phyloP scores from a whole-genome alignment of 1,140 invertebrate genomes.

The Sitophilus oryzae region DNA sequence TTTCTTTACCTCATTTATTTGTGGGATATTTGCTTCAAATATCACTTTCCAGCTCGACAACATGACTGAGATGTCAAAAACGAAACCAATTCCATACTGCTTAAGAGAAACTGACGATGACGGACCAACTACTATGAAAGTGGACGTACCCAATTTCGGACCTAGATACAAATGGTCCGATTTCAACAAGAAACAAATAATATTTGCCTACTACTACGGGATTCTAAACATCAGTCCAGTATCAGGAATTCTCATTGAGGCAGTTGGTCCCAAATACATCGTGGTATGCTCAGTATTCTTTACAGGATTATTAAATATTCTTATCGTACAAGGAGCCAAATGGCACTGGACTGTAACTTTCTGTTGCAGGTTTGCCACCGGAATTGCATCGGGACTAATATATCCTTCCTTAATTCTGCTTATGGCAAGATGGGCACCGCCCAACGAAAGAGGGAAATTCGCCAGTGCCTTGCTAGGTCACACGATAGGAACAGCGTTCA shows the following conservation, averaged over 20 bases:
- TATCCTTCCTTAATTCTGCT: conserved; percentile 68
- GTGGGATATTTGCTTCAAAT: conserved; percentile 37
- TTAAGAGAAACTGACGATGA: not conserved
- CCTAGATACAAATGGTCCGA: conserved; percentile 52
- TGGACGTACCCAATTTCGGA: conserved; percentile 16
- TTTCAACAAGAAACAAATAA: conserved; percentile 53
- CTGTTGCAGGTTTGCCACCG: conserved; percentile 18
- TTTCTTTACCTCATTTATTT: conserved; percentile 62
- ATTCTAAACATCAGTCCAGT: conserved; percentile 28
- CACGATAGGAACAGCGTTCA: conserved; percentile 70
- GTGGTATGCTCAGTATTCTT: conserved; percentile 12
- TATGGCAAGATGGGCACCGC: conserved; percentile 66
- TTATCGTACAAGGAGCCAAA: conserved; percentile 7
- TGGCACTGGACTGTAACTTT: conserved; percentile 14
- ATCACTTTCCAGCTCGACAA: conserved; percentile 1
- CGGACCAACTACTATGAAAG: not conserved
- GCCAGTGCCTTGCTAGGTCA: conserved; percentile 66
- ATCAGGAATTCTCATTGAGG: conserved; percentile 32
- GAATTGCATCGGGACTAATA: conserved; percentile 49
- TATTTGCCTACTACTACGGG: conserved; percentile 63
- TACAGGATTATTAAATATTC: conserved; percentile 12
- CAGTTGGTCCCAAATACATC: conserved; percentile 34
- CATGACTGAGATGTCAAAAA: not conserved
- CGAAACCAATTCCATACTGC: conserved; percentile 8
- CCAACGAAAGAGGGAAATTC: conserved; percentile 69